These are phyloP conservation scores for Distichodus sexfasciatus DNA, from an alignment of 2,797 vertebrate species.

Conservation along the genomic window DNA sequence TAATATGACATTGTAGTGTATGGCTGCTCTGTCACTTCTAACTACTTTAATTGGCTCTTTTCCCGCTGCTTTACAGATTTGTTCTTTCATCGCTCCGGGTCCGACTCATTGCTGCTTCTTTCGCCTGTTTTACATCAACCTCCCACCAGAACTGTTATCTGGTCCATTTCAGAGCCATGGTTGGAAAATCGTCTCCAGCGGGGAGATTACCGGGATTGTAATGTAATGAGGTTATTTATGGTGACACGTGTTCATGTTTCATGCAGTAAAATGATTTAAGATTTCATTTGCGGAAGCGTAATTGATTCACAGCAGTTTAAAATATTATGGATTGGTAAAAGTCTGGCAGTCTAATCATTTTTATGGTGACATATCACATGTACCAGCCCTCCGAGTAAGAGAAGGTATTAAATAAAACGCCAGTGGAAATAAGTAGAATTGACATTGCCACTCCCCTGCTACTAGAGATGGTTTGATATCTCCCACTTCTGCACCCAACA, in stretches of 20 bases:
- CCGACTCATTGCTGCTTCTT: too few relatives aligned
- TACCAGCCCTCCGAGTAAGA: neutral
- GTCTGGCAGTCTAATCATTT: slow-evolving; percentile 4
- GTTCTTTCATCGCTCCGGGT: too few relatives aligned
- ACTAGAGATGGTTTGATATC: too few relatives aligned
- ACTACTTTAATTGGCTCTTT: too few relatives aligned
- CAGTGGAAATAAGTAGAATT: too few relatives aligned
- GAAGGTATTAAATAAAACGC: neutral
- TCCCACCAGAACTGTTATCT: neutral
- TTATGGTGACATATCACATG: slow-evolving; percentile 9
- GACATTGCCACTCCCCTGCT: too few relatives aligned
- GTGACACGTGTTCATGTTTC: neutral
- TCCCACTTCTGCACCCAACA: too few relatives aligned
- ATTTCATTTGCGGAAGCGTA: neutral
- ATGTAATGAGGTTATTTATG: slow-evolving; percentile 3
- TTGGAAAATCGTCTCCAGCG: neutral
- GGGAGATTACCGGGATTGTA: neutral
- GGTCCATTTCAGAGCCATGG: neutral
- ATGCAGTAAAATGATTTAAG: neutral
- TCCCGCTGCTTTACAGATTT: too few relatives aligned
- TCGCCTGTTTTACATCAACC: too few relatives aligned
- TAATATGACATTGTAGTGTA: too few relatives aligned
- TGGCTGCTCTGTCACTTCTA: too few relatives aligned
- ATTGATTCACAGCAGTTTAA: neutral
- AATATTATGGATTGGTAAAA: slow-evolving; percentile 15